A percentile compares a stretch with the other conserved stretches of the same genome.
phyloP scores from a whole-genome alignment of 2,888 invertebrate genomes.

The Apamea sordens region DNA sequence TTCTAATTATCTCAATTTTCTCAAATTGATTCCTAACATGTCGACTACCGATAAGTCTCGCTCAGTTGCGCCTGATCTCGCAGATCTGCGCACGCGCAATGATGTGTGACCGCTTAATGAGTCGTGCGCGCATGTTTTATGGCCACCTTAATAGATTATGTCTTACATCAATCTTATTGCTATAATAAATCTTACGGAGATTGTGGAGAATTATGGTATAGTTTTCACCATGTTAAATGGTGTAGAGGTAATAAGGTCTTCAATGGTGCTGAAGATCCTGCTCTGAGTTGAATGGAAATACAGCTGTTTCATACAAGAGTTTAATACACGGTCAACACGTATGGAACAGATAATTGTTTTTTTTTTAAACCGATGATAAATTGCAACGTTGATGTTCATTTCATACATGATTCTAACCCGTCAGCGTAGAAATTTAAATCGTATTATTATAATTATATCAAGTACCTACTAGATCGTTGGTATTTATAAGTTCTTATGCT shows the following conservation, averaged over 20 bases:
- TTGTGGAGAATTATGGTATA: slow-evolving; percentile 4
- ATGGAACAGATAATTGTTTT: too few relatives aligned
- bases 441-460: too few relatives aligned
- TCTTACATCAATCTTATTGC: slow-evolving; percentile 48
- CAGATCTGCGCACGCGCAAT: slow-evolving; percentile 58
- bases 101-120: slow-evolving; percentile 62
- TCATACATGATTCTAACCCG: too few relatives aligned
- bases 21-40: slow-evolving; percentile 52
- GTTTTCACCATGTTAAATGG: slow-evolving; percentile 23
- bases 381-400: too few relatives aligned
- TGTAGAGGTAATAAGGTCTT: background rate
- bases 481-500: too few relatives aligned
- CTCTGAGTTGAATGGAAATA: background rate
- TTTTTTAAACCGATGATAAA: too few relatives aligned
- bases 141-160: slow-evolving; percentile 32
- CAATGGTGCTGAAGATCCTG: background rate
- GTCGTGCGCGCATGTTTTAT: slow-evolving; percentile 41
- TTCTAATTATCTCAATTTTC: background rate
- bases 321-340: background rate
- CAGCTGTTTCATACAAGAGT: background rate
- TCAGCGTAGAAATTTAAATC: too few relatives aligned
- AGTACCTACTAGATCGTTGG: too few relatives aligned
- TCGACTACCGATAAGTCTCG: slow-evolving; percentile 43
- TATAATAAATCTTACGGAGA: slow-evolving; percentile 14
- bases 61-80: slow-evolving; percentile 53